phyloP scores from a whole-genome alignment of 2,888 invertebrate species.

The Unio pictorum region DNA sequence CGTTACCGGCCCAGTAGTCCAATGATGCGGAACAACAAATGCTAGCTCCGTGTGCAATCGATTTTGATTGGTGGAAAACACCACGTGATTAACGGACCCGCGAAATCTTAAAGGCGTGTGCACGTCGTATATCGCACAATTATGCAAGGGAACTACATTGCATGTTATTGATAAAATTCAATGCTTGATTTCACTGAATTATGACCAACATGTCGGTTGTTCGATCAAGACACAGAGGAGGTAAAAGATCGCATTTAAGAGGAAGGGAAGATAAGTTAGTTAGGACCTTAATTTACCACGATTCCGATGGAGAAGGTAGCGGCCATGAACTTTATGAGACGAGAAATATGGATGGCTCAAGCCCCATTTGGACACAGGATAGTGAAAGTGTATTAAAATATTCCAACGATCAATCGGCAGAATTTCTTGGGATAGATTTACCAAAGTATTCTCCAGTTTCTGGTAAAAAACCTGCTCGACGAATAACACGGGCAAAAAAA shows the following conservation, averaged over 20 bases:
- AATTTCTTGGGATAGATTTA: conserved; percentile 53
- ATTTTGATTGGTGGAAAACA: conserved; percentile 45
- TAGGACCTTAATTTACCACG: conserved; percentile 46
- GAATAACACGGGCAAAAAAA: conserved; percentile 30
- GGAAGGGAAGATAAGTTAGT: conserved; percentile 41
- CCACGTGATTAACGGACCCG: conserved; percentile 63
- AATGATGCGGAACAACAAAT: no score
- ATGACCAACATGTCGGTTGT: conserved; percentile 38
- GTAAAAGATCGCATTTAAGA: conserved; percentile 38
- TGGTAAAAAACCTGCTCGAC: conserved; percentile 41
- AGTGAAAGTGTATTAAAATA: conserved; percentile 19
- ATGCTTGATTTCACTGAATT: conserved; percentile 1
- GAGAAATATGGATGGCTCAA: conserved; percentile 23
- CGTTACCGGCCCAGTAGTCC: no score
- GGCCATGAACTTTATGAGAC: conserved; percentile 33
- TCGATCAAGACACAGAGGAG: conserved; percentile 38
- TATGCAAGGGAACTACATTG: no score
- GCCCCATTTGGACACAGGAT: conserved; percentile 41
- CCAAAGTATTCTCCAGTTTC: conserved; percentile 46
- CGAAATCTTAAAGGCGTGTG: conserved; percentile 55
- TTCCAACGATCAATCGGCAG: conserved; percentile 37
- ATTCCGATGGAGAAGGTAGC: conserved; percentile 51
- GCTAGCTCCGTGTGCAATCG: no score
- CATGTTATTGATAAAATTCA: not conserved
- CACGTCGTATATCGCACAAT: conserved; percentile 19